A percentile compares a stretch with the other conserved stretches of the same genome.
Evolutionary conservation across 2,797 vertebrate genomes (phyloP).

Genomic region (Spea hammondii): DNA sequence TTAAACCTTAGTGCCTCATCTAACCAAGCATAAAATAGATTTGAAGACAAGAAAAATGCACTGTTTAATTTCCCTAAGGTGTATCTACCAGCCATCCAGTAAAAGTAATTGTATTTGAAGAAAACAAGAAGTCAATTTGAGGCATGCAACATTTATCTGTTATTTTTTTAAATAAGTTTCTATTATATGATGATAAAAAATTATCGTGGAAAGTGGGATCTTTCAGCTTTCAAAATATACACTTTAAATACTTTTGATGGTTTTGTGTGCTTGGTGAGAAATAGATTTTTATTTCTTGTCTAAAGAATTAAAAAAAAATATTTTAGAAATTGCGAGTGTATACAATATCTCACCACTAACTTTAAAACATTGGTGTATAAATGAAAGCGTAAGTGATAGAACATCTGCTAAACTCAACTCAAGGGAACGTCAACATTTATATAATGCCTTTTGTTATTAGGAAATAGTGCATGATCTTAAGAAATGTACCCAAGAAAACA

Average conservation of each 20-base stretch:
- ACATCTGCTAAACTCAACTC: no score
- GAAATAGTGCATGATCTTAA: no score
- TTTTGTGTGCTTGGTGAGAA: no score
- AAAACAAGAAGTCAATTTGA: conserved; percentile 60
- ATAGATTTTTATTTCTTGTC: neutral
- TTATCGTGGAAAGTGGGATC: no score
- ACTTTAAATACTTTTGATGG: no score
- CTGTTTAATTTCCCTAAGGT: conserved; percentile 63
- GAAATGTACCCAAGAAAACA: no score
- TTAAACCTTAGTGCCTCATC: conserved; percentile 59
- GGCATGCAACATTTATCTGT: conserved; percentile 54
- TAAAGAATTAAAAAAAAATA: conserved; percentile 14
- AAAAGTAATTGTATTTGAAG: conserved; percentile 62
- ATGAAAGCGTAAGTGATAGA: no score
- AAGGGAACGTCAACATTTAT: no score
- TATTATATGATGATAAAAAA: conserved; percentile 11
- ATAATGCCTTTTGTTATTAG: no score
- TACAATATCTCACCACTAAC: neutral
- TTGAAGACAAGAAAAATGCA: conserved; percentile 63
- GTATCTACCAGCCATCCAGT: conserved; percentile 59
- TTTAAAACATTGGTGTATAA: no score
- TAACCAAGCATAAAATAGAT: conserved; percentile 62
- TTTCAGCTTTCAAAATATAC: no score
- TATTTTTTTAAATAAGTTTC: conserved; percentile 54
- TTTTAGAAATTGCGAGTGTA: neutral